Percentiles rank a stretch among this genome's conserved stretches.
phyloP scores from a whole-genome alignment of 2,888 invertebrate genomes.

The Drymonia ruficornis region DNA sequence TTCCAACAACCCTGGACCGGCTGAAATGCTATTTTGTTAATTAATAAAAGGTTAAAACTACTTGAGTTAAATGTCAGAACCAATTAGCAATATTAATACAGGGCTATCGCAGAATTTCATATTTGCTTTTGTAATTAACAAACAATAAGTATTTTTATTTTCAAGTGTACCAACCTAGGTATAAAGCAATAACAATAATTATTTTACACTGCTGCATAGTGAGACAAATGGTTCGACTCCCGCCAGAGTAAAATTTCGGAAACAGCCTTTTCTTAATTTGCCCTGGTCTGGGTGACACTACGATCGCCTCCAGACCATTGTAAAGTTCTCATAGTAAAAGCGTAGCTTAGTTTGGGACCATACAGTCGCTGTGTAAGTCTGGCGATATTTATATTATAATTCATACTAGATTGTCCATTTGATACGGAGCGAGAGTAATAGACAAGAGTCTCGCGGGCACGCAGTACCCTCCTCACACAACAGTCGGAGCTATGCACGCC shows the following conservation, averaged over 20 bases:
- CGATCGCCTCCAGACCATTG: no score
- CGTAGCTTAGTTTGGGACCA: no score
- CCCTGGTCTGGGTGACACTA: no score
- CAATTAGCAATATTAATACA: constrained; percentile 1
- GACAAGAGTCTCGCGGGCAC: constrained; percentile 28
- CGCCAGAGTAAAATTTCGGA: no score
- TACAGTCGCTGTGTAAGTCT: no score
- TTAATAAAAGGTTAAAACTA: constrained; percentile 6
- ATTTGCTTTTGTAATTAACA: neutral
- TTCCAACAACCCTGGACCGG: neutral
- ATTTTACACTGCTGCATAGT: no score
- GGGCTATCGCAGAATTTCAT: neutral
- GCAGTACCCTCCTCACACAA: constrained; percentile 49
- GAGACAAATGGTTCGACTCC: no score
- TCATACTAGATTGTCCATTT: no score
- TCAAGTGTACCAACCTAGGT: neutral
- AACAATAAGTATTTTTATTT: neutral
- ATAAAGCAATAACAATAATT: no score
- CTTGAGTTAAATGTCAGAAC: constrained; percentile 10
- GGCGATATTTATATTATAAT: no score
- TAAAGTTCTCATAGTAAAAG: no score
- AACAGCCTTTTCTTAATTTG: no score
- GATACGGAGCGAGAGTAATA: constrained; percentile 14
- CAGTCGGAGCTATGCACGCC: constrained; percentile 32
- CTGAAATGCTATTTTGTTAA: neutral